These are phyloP conservation scores for Montipora cactus DNA, from an alignment of 64 coral and sea anemone species.

Conservation along the genomic window DNA sequence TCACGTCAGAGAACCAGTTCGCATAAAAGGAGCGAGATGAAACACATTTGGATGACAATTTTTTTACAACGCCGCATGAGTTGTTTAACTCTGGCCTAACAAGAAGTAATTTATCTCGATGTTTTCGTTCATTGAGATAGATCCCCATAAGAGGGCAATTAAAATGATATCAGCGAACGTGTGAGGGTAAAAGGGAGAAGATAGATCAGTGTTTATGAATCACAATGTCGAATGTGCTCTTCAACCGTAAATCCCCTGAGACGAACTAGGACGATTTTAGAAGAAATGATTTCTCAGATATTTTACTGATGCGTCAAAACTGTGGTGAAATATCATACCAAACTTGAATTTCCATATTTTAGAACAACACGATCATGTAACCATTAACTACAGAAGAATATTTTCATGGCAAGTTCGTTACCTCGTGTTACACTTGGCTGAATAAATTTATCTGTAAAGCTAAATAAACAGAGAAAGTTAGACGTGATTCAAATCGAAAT, in stretches of 20 bases:
- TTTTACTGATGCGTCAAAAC: neutral
- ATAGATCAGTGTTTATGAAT: neutral
- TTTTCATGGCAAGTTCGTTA: slow-evolving; percentile 47
- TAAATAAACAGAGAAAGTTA: slow-evolving; percentile 43
- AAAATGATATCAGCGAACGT: neutral
- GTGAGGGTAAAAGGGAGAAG: neutral
- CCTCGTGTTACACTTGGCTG: slow-evolving; percentile 47
- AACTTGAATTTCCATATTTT: neutral
- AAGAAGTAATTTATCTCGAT: neutral
- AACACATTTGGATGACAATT: neutral
- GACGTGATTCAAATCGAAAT: slow-evolving; percentile 1
- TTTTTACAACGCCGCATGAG: neutral
- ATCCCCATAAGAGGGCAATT: neutral
- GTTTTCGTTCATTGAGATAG: neutral
- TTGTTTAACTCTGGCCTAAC: neutral
- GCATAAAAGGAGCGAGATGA: neutral
- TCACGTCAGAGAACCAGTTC: neutral
- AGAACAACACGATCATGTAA: neutral
- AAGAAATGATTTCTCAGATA: neutral
- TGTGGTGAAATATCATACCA: neutral
- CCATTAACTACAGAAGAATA: slow-evolving; percentile 20
- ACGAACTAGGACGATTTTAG: neutral
- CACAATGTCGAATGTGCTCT: neutral
- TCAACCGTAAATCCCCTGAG: slow-evolving; percentile 13
- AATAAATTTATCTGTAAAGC: slow-evolving; percentile 65